Base-by-base conservation (phyloP, 2,113 vertebrate species). In the Dasyurus viverrinus region DNA sequence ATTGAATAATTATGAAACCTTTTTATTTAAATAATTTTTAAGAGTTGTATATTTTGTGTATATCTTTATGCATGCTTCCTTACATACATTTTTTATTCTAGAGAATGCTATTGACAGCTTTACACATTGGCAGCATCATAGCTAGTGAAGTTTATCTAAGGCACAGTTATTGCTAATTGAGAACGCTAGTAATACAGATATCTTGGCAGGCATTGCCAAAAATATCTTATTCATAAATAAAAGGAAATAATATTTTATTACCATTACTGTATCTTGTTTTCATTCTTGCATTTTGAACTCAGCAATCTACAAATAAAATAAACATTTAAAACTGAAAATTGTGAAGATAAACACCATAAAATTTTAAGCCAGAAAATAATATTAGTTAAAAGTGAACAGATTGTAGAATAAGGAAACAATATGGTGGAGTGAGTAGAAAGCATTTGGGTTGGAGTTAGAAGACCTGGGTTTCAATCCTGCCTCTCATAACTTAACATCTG, bases 261-360 rank as follows among this genome's bases (percentile, higher is more conserved):
- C 50, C 94, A 60, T 95, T 94, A 50, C 25, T 23, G 53, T 97
- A n/a, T 42, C 24, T 84, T 47, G 10, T 90, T 76, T 94, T 93
- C 76, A 55, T 92, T 95, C 57, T 46, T 92, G 55, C 0, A 46
- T 96, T 96, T 96, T 94, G 27, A 50, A 8, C 22, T 92, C 5
- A 94, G 96, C 11, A 90, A 0, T 93, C 94, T 36, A 91, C 93
- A 95, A 30, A 60, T 92, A 27, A 30, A 91, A 19, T 95, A 84
- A 89, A 9, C 90, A 27, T 89, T 90, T 90, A 89, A 96, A 97
- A 94, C 60, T 95, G 12, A 84, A 95, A 90, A 90, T 26, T 92
- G 54, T 95, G 93, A 27, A 91, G 55, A 50, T 97, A 36, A 91
- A 60, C 60, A 93, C 23, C 93, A 30, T 93, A 55, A 89, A 26